These are phyloP conservation scores for Melinaea marsaeus DNA, from an alignment of 2,888 invertebrate genomes.

Conservation along the genomic window DNA sequence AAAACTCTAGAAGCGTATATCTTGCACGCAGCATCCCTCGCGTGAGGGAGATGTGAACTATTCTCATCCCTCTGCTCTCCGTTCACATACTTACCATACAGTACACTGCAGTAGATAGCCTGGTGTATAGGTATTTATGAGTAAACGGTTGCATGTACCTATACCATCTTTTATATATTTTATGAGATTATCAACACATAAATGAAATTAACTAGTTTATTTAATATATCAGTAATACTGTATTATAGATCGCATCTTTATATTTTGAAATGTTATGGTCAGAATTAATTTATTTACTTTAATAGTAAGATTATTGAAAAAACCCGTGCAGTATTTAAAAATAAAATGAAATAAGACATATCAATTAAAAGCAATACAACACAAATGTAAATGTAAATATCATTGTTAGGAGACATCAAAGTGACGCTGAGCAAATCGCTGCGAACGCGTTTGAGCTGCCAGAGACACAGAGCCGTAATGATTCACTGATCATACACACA, in stretches of 20 bases:
- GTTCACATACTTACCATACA: slow-evolving; percentile 1
- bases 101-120: background rate
- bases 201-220: too few relatives aligned
- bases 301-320: too few relatives aligned
- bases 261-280: too few relatives aligned
- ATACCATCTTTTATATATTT: background rate
- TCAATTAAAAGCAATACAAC: background rate
- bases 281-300: too few relatives aligned
- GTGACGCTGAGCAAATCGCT: slow-evolving; percentile 15
- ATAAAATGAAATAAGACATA: background rate
- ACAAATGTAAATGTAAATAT: background rate
- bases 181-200: too few relatives aligned
- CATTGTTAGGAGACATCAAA: slow-evolving; percentile 14
- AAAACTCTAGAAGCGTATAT: too few relatives aligned
- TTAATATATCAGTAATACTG: too few relatives aligned
- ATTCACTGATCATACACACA: too few relatives aligned
- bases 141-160: background rate
- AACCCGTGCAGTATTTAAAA: too few relatives aligned
- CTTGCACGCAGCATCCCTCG: background rate
- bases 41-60: slow-evolving; percentile 2
- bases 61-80: slow-evolving; percentile 1
- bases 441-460: slow-evolving; percentile 7
- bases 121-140: background rate
- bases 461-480: slow-evolving; percentile 8
- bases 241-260: too few relatives aligned